phyloP scores from a whole-genome alignment of 2,888 invertebrate species.

The Rhopalosiphum nymphaeae region DNA sequence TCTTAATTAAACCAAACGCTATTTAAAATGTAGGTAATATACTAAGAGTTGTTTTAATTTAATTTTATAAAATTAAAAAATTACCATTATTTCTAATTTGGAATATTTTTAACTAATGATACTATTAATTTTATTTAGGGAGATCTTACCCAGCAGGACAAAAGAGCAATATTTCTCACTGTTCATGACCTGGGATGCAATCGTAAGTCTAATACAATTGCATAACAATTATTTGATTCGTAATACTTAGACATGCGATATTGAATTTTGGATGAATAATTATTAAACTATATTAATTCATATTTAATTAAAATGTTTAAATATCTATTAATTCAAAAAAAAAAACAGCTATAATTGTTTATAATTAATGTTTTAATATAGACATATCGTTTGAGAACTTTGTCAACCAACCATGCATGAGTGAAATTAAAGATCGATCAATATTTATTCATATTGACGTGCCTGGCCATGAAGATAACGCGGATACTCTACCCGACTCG shows the following conservation, averaged over 20 bases:
- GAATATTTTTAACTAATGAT: constrained; percentile 53
- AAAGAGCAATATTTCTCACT: constrained; percentile 86
- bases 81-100: not conserved
- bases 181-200: constrained; percentile 90
- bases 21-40: not conserved
- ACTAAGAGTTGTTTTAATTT: not conserved
- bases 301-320: not conserved
- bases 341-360: not conserved
- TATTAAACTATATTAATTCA: too few species aligned
- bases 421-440: constrained; percentile 85
- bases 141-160: constrained; percentile 83
- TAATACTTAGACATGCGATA: too few species aligned
- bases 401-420: constrained; percentile 85
- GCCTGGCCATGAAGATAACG: constrained; percentile 88
- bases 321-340: not conserved
- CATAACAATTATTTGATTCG: not conserved
- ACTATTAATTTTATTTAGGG: constrained; percentile 75
- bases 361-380: constrained; percentile 70
- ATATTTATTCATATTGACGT: constrained; percentile 90
- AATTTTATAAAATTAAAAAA: constrained; percentile 11
- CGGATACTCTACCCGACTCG: constrained; percentile 79
- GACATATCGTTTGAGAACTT: constrained; percentile 87
- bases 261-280: too few species aligned
- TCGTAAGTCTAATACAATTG: constrained; percentile 73
- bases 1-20: not conserved